A percentile compares a stretch with the other conserved stretches of the same genome.
Evolutionary conservation across 64 coral and sea anemone genomes (phyloP).

Genomic region (Dendrophyllia cribrosa): DNA sequence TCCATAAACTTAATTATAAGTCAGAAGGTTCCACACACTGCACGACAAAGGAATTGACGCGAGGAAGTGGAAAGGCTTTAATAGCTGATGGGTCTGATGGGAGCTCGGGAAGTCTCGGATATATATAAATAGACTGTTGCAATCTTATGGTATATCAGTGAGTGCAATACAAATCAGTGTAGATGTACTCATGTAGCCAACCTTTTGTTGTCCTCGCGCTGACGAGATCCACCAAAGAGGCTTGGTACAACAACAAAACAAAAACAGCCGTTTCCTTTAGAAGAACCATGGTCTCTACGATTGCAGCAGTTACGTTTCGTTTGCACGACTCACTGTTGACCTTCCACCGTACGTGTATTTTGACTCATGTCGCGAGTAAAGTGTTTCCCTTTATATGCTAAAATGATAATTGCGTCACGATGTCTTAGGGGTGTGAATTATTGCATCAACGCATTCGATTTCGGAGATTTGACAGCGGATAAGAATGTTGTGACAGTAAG

Average conservation of each 20-base stretch:
- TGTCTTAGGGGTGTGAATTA: not conserved
- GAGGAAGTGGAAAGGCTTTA: too few relatives aligned
- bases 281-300: not conserved
- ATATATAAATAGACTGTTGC: too few relatives aligned
- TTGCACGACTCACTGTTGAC: not conserved
- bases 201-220: not conserved
- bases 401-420: slow-evolving; percentile 8
- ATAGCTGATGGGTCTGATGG: too few relatives aligned
- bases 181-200: not conserved
- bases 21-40: too few relatives aligned
- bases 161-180: not conserved
- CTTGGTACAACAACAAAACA: not conserved
- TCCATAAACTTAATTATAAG: too few relatives aligned
- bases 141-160: too few relatives aligned
- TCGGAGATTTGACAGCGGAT: not conserved
- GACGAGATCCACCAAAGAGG: not conserved
- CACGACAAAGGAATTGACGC: too few relatives aligned
- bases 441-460: not conserved
- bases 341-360: not conserved
- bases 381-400: not conserved
- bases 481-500: slow-evolving; percentile 2
- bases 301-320: not conserved
- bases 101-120: too few relatives aligned
- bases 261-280: not conserved
- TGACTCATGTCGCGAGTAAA: not conserved